Evolutionary conservation across 35 echinoderm and acorn worm species (phyloP), one percentile per base, ranked within the genome.

Genomic region (Ptychodera flava): DNA sequence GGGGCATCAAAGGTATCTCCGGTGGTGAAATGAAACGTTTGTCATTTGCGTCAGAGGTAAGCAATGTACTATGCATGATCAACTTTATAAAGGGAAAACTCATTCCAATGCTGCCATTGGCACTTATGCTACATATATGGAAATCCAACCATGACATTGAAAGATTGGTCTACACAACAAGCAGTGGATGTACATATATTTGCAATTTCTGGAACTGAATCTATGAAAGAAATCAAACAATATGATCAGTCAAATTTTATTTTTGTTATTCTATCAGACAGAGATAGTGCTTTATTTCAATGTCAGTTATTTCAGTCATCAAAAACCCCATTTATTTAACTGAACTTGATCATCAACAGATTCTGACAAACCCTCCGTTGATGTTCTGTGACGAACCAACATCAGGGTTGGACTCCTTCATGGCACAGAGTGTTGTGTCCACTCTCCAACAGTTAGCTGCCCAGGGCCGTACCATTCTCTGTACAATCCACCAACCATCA

Each of bases 301-400:
- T 27, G 0, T 78, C 85, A 64, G 30, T 31, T 86, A 79, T 30
- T 86, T 1, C 34, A 31, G 45, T 86, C 35, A 78, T 78, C 28
- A 10, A 15, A 31, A 77, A 34, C 16, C 36, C 6, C n/a, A 1
- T 1, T 28, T 86, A 1, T 0, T 64, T 34, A 33, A 34, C 1
- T 84, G 12, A 32, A 35, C 28, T 33, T 33, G 15, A 77, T 15
- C 76, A 77, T 77, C n/a, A 77, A 16, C 86, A 94, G 92, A 78
- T 94, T 37, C 77, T 94, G 84, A 94, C 92, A 0, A 94, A 94
- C 34, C 92, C 92, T 33, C 82, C 92, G 28, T 78, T 94, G 34
- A 36, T 94, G 85, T 91, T 94, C 37, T 94, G 92, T 84, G 92
- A 94, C 85, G 92, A 94, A 38, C 92, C 92, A 31, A 94, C 92